Percentiles rank a stretch among this genome's conserved stretches.
Evolutionary conservation across 2,113 vertebrate species (phyloP).

Genomic region (Paedocypris sp.): DNA sequence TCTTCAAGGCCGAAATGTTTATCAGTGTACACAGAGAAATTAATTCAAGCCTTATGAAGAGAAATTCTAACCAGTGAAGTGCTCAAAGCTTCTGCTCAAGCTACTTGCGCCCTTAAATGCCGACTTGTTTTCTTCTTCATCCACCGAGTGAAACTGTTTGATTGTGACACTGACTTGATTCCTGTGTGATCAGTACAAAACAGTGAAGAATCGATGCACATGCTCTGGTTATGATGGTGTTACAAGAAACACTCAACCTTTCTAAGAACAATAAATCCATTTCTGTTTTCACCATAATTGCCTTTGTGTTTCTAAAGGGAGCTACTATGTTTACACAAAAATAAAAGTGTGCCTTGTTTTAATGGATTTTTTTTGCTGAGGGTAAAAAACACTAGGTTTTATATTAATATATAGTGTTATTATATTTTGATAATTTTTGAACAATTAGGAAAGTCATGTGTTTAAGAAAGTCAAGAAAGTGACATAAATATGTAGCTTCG

Average conservation of each 20-base stretch:
- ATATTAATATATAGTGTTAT: too few species aligned
- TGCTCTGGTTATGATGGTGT: not conserved
- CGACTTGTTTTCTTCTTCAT: not conserved
- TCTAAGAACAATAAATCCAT: slow-evolving; percentile 23
- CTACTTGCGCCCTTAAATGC: not conserved
- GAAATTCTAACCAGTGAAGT: not conserved
- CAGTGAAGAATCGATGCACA: not conserved
- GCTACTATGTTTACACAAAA: too few species aligned
- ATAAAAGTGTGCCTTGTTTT: too few species aligned
- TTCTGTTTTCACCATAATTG: slow-evolving; percentile 34
- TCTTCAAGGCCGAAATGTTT: slow-evolving; percentile 7
- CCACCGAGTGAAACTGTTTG: not conserved
- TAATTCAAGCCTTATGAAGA: slow-evolving; percentile 6
- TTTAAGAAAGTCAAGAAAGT: too few species aligned
- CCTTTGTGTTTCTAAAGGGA: slow-evolving; percentile 33
- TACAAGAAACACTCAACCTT: not conserved
- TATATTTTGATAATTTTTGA: too few species aligned
- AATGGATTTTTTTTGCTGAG: too few species aligned
- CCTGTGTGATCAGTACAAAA: slow-evolving; percentile 5
- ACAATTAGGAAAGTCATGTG: too few species aligned
- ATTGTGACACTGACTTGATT: not conserved
- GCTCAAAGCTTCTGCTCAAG: not conserved
- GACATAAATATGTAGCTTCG: too few species aligned
- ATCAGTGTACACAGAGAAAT: not conserved
- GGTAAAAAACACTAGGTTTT: too few species aligned